Evolutionary conservation across 2,888 invertebrate species (phyloP).

Genomic region (Drosophila maculinotata): DNA sequence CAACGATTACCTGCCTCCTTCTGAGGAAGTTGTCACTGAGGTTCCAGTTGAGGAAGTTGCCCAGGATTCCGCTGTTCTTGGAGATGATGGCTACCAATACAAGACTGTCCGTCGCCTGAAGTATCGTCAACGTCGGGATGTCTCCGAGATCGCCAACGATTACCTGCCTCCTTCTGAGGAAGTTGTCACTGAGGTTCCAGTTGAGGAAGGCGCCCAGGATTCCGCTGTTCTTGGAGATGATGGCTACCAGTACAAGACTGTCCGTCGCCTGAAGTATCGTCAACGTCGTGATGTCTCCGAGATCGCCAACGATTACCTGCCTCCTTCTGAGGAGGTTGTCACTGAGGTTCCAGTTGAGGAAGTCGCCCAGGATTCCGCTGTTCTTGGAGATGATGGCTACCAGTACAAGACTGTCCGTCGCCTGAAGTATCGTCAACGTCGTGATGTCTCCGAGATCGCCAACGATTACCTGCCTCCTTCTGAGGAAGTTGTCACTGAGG

Average conservation of each 20-base stretch:
- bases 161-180: conserved; percentile 48
- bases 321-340: conserved; percentile 27
- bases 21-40: conserved; percentile 29
- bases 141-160: conserved; percentile 37
- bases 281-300: conserved; percentile 66
- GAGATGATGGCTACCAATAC: conserved; percentile 59
- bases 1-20: conserved; percentile 31
- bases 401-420: conserved; percentile 60
- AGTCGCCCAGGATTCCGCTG: conserved; percentile 41
- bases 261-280: conserved; percentile 64
- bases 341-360: conserved; percentile 33
- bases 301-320: conserved; percentile 52
- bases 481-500: conserved; percentile 45
- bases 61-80: conserved; percentile 49
- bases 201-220: conserved; percentile 45
- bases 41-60: conserved; percentile 26
- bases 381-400: conserved; percentile 54
- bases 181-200: conserved; percentile 17
- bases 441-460: conserved; percentile 65
- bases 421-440: conserved; percentile 59
- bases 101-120: conserved; percentile 48
- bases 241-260: conserved; percentile 71
- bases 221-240: conserved; percentile 54
- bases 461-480: conserved; percentile 60
- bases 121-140: conserved; percentile 40